phyloP scores from a whole-genome alignment of 1,140 invertebrate genomes.

The Periplaneta americana region DNA sequence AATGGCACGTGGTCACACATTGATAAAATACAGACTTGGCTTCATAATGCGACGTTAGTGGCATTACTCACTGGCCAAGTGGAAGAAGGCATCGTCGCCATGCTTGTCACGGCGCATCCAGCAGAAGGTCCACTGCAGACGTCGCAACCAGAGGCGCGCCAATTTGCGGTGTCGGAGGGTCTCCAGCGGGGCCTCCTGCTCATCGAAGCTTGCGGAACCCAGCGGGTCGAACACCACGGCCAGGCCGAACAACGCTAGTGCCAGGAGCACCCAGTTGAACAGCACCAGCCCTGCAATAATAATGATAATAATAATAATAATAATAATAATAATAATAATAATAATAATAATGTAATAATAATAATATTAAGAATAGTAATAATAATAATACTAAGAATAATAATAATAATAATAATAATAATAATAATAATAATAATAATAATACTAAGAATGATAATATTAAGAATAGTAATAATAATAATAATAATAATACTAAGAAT shows the following conservation, averaged over 20 bases:
- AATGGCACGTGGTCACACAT: too few species aligned
- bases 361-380: too few species aligned
- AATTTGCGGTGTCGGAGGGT: conserved; percentile 37
- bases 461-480: too few species aligned
- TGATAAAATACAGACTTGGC: too few species aligned
- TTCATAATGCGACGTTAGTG: background rate
- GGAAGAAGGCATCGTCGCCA: conserved; percentile 74
- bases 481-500: too few species aligned
- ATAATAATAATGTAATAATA: too few species aligned
- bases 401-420: too few species aligned
- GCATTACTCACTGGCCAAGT: conserved; percentile 3
- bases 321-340: too few species aligned
- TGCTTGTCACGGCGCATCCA: conserved; percentile 74
- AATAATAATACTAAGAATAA: too few species aligned
- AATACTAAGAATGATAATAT: too few species aligned
- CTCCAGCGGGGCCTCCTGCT: conserved; percentile 43
- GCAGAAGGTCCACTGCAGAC: conserved; percentile 73
- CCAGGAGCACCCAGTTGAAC: conserved; percentile 74
- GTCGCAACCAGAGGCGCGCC: conserved; percentile 58
- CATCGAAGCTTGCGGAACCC: conserved; percentile 56
- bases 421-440: too few species aligned
- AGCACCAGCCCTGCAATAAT: conserved; percentile 66
- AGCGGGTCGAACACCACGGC: conserved; percentile 76
- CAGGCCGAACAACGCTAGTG: conserved; percentile 65
- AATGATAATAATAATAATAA: too few species aligned